phyloP scores from a whole-genome alignment of 1,140 invertebrate genomes.

The Elymnias hypermnestra region DNA sequence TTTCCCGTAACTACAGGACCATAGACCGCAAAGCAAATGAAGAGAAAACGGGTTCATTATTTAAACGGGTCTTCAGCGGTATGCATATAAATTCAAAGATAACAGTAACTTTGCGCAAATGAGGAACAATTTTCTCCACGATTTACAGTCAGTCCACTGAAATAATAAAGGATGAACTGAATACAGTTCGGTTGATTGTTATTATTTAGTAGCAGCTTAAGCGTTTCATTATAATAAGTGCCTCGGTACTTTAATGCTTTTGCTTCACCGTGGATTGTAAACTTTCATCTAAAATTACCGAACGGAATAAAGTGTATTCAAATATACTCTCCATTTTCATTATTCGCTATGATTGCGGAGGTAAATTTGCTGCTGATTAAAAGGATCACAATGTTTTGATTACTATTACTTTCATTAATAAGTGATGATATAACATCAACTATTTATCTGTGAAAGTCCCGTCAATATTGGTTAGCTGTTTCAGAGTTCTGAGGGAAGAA shows the following conservation, averaged over 20 bases:
- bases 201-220: slow-evolving; percentile 9
- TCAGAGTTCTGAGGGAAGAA: too few species aligned
- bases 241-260: not conserved
- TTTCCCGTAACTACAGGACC: slow-evolving; percentile 5
- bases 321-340: too few species aligned
- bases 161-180: slow-evolving; percentile 15
- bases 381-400: too few species aligned
- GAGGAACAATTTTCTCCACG: slow-evolving; percentile 21
- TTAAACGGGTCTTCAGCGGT: slow-evolving; percentile 18
- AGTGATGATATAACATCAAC: too few species aligned
- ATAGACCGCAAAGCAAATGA: slow-evolving; percentile 14
- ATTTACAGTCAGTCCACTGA: slow-evolving; percentile 18
- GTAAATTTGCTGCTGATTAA: too few species aligned
- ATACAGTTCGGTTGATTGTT: slow-evolving; percentile 13
- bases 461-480: too few species aligned
- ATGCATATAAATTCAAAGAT: slow-evolving; percentile 26
- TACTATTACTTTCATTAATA: too few species aligned
- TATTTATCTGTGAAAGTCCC: too few species aligned
- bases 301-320: not conserved
- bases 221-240: slow-evolving; percentile 4
- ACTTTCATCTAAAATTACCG: not conserved
- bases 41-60: slow-evolving; percentile 17
- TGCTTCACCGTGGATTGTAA: not conserved
- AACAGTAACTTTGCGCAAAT: slow-evolving; percentile 20
- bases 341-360: too few species aligned